Base-by-base conservation (phyloP, 1,140 invertebrate genomes). In the Whitmania pigra region DNA sequence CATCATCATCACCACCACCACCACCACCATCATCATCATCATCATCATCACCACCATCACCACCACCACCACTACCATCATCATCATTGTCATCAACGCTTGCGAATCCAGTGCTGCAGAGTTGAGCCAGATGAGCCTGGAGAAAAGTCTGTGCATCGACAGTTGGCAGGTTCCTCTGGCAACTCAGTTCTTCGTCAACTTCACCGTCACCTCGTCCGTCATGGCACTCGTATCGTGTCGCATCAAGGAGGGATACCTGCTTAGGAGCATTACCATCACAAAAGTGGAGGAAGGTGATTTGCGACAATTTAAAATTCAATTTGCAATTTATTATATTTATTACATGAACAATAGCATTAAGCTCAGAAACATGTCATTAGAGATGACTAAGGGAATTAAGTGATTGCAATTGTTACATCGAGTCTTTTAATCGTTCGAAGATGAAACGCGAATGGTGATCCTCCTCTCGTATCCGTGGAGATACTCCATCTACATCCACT, bases 231-330 rank as follows among this genome's bases (percentile, higher is more conserved):
- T 63, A 0, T 63, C 57, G 2, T 63, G 57, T 13, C 57, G 57
- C 22, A 20, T 63, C 57, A 63, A 63, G 57, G 57, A 63, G 57
- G 57, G 57, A 7, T 63, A 63, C 15, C 11, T 63, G 57, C 57
- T 63, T 7, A 63, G 57, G 22, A 63, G 20, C 57, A 31, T 63
- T 31, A 25, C 22, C 57, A 31, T 63, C 57, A 63, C 29, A 6
- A 63, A 31, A 13, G 57, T 4, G 22, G 57, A 22, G 11, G 57
- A 63, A 13, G 57, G 57, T 63, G 6, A 22, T 6, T 63, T n/a
- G n/a, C n/a, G n/a, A n/a, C n/a, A n/a, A n/a, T n/a, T n/a, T n/a
- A n/a, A n/a, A n/a, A n/a, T n/a, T n/a, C n/a, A 13, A 7, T 13
- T 18, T 25, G 57, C 57, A 31, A 5, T 60, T 22, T 60, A 36